Percentiles rank a stretch among this genome's conserved stretches.
Conservation (phyloP, 2,888 invertebrate genomes). For the Campaea margaritaria region DNA sequence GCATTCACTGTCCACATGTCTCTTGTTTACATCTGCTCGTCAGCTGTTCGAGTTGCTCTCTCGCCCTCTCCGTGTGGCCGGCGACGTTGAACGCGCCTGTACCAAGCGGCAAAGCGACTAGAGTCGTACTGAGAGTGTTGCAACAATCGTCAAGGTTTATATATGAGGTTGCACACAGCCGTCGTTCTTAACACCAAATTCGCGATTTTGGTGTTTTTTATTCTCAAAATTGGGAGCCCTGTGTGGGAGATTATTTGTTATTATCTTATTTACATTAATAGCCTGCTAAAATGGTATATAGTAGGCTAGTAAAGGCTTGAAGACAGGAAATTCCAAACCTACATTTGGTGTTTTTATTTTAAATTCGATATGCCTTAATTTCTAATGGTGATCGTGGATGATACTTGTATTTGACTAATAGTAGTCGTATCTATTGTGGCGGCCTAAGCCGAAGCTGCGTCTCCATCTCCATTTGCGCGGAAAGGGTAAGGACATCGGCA, state of each 20-base stretch:
- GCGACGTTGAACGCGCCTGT: slow-evolving; percentile 76
- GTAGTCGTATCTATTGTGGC: slow-evolving; percentile 7
- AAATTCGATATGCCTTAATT: slow-evolving; percentile 3
- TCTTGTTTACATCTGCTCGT: slow-evolving; percentile 60
- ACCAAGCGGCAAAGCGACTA: slow-evolving; percentile 86
- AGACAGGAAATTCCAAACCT: not conserved
- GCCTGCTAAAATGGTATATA: too few relatives aligned
- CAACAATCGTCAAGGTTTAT: slow-evolving; percentile 81
- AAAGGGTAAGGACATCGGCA: slow-evolving; percentile 31
- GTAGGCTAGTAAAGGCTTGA: not conserved
- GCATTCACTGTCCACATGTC: slow-evolving; percentile 82
- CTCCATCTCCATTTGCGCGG: slow-evolving; percentile 19
- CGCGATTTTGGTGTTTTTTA: slow-evolving; percentile 47
- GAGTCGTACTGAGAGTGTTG: slow-evolving; percentile 85
- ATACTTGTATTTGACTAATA: not conserved
- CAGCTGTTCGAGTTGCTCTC: slow-evolving; percentile 74
- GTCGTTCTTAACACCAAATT: slow-evolving; percentile 58
- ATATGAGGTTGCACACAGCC: slow-evolving; percentile 75
- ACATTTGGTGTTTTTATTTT: not conserved
- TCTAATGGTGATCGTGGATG: not conserved
- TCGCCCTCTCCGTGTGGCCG: slow-evolving; percentile 84
- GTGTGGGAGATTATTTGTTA: not conserved
- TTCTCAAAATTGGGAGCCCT: slow-evolving; percentile 21
- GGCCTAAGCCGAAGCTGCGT: slow-evolving; percentile 16
- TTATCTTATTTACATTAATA: too few relatives aligned